These are phyloP conservation scores for Apodemus speciosus DNA, from an alignment of 2,113 vertebrate genomes.

Conservation along the genomic window DNA sequence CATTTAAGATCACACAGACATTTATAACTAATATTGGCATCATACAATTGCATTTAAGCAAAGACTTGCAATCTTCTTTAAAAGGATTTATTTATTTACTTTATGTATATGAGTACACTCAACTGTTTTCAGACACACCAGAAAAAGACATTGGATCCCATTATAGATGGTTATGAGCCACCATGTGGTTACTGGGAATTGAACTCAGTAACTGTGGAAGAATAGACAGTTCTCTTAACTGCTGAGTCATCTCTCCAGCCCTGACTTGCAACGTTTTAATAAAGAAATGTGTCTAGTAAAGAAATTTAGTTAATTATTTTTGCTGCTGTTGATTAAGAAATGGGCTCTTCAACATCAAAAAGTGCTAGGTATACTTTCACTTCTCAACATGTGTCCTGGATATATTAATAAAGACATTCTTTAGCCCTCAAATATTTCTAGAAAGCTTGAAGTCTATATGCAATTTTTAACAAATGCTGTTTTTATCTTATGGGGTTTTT, in stretches of 20 bases:
- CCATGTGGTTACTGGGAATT: too few relatives aligned
- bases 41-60: not conserved
- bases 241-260: too few relatives aligned
- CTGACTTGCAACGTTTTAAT: not conserved
- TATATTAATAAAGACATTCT: not conserved
- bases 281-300: conserved; percentile 13
- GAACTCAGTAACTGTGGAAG: too few relatives aligned
- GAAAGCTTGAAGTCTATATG: not conserved
- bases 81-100: too few relatives aligned
- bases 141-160: too few relatives aligned
- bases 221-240: too few relatives aligned
- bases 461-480: not conserved
- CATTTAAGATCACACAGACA: not conserved
- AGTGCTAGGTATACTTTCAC: not conserved
- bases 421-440: not conserved
- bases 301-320: not conserved
- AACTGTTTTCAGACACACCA: too few relatives aligned
- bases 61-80: not conserved
- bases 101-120: too few relatives aligned
- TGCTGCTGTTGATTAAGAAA: conserved; percentile 7
- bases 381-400: not conserved
- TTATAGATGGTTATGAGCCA: too few relatives aligned
- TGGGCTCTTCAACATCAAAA: conserved; percentile 16
- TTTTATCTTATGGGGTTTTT: not conserved
- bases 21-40: conserved; percentile 13